These are phyloP conservation scores for Hymenopus coronatus DNA, from an alignment of 2,888 invertebrate species.

Conservation along the genomic window DNA sequence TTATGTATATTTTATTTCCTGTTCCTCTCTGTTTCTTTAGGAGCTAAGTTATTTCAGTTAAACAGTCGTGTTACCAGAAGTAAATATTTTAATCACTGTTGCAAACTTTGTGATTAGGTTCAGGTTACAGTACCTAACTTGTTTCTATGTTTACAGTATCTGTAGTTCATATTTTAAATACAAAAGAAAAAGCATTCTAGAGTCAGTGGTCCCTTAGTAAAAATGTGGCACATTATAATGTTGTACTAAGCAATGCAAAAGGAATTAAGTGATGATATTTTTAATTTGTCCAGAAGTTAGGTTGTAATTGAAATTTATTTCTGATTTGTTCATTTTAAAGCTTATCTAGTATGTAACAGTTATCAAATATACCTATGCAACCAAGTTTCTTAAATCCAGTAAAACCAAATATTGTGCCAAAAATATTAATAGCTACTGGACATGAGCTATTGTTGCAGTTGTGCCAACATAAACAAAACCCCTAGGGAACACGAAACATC, in stretches of 20 bases:
- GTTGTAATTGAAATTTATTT: too few species aligned
- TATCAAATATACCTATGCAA: background rate
- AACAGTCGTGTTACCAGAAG: background rate
- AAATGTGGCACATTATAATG: background rate
- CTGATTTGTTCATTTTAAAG: too few species aligned
- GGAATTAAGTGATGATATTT: background rate
- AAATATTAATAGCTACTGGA: background rate
- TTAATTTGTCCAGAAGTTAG: background rate
- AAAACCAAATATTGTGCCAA: background rate
- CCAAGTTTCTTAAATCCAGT: background rate
- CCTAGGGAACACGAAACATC: slow-evolving; percentile 26
- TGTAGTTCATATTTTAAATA: background rate
- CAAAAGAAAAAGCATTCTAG: background rate
- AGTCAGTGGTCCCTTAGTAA: background rate
- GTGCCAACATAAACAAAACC: slow-evolving; percentile 21
- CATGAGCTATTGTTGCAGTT: background rate
- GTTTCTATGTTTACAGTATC: background rate
- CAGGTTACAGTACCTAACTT: background rate
- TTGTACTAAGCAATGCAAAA: background rate
- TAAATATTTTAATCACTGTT: background rate
- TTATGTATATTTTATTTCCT: too few species aligned
- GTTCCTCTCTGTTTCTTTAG: background rate
- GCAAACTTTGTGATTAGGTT: background rate
- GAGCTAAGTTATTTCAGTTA: background rate
- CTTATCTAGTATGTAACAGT: background rate